Conservation (phyloP, 1,140 invertebrate species). For the Drosophila insularis region DNA sequence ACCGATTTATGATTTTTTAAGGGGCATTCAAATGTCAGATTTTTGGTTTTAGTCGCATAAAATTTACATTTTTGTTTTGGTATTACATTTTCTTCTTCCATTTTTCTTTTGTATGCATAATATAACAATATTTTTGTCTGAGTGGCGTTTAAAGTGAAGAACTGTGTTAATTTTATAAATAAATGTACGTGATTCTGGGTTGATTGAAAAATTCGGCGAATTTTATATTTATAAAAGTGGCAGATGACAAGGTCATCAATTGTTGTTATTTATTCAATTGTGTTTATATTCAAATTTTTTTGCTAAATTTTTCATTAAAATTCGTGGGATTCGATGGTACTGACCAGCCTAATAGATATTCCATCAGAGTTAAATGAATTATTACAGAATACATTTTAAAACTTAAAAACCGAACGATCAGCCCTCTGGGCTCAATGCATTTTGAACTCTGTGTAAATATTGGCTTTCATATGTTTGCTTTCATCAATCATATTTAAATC, state of each 20-base stretch:
- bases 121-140: slow-evolving; percentile 61
- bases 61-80: slow-evolving; percentile 44
- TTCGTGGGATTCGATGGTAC: too few relatives aligned
- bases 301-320: neutral
- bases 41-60: slow-evolving; percentile 53
- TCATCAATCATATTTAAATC: slow-evolving; percentile 70
- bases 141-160: slow-evolving; percentile 46
- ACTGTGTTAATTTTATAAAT: slow-evolving; percentile 46
- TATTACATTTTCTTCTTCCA: slow-evolving; percentile 12
- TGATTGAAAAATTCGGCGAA: neutral
- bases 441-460: slow-evolving; percentile 1
- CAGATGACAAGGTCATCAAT: neutral
- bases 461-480: neutral
- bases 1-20: slow-evolving; percentile 26
- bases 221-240: slow-evolving; percentile 3
- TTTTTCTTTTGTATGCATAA: slow-evolving; percentile 45
- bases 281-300: neutral
- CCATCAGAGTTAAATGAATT: neutral
- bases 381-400: too few relatives aligned
- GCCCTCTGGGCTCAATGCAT: slow-evolving; percentile 13
- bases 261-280: neutral
- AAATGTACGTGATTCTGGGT: slow-evolving; percentile 4
- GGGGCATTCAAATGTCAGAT: slow-evolving; percentile 42
- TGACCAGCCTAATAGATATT: too few relatives aligned
- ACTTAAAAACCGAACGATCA: neutral